Conservation (phyloP, 2,888 invertebrate species). For the Cheilosia variabilis region DNA sequence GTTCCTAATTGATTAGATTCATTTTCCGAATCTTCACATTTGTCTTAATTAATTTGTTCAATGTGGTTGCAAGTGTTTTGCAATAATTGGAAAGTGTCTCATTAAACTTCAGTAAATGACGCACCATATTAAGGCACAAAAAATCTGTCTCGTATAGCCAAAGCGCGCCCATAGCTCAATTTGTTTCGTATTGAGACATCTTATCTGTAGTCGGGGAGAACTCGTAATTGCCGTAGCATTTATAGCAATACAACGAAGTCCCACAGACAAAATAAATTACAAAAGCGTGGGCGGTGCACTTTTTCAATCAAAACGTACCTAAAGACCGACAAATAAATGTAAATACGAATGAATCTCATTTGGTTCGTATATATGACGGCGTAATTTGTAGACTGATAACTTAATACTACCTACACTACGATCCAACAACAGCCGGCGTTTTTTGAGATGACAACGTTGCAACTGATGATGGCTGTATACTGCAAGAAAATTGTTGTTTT, state of each 20-base stretch:
- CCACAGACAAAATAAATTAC: conserved; percentile 43
- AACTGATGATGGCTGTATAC: conserved; percentile 1
- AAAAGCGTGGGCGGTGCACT: conserved; percentile 64
- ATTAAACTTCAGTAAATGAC: background rate
- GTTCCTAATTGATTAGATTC: too few relatives aligned
- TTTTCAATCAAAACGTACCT: conserved; percentile 49
- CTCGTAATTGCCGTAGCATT: background rate
- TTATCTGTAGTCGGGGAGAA: conserved; percentile 1
- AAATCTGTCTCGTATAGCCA: background rate
- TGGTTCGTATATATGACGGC: background rate
- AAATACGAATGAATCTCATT: conserved; percentile 35
- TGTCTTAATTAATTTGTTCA: too few relatives aligned
- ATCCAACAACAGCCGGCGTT: background rate
- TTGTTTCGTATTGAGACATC: background rate
- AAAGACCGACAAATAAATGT: conserved; percentile 24
- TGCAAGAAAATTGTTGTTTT: background rate
- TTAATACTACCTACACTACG: conserved; percentile 12
- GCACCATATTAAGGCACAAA: too few relatives aligned
- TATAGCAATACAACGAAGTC: background rate
- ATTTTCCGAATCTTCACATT: too few relatives aligned
- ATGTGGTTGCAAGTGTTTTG: too few relatives aligned
- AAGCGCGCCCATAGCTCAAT: background rate
- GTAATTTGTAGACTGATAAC: conserved; percentile 16
- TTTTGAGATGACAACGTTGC: background rate
- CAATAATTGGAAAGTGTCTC: background rate